Evolutionary conservation across 2,113 vertebrate species (phyloP).

Genomic region (Tringa solitaria): DNA sequence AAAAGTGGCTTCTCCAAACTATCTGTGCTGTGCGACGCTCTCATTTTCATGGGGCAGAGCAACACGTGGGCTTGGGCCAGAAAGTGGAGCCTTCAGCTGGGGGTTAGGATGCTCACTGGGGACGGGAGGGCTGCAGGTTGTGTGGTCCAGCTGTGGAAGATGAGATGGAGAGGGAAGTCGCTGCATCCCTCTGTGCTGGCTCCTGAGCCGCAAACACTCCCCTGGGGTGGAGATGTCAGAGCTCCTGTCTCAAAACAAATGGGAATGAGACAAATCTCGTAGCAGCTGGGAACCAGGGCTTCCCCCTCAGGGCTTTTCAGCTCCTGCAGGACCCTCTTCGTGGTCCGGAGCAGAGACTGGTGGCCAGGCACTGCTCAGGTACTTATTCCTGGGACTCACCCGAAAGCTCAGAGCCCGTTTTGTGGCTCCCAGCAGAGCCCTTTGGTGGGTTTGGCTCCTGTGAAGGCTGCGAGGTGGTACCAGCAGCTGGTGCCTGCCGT

Average conservation of each 20-base stretch:
- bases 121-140: neutral
- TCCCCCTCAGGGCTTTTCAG: neutral
- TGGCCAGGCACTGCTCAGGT: neutral
- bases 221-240: neutral
- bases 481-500: neutral
- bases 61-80: neutral
- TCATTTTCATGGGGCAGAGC: neutral
- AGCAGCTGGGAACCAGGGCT: neutral
- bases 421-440: neutral
- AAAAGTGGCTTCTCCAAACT: neutral
- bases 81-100: neutral
- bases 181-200: neutral
- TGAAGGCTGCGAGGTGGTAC: neutral
- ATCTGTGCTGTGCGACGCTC: neutral
- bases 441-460: fast-evolving
- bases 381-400: neutral
- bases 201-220: neutral
- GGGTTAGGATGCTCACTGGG: fast-evolving
- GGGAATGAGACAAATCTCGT: neutral
- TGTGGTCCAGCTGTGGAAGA: neutral
- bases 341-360: neutral
- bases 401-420: neutral
- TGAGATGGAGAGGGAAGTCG: neutral
- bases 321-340: neutral
- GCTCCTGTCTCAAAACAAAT: neutral